These are phyloP conservation scores for Drosophila acutilabella DNA, from an alignment of 2,888 invertebrate genomes.

Conservation along the genomic window DNA sequence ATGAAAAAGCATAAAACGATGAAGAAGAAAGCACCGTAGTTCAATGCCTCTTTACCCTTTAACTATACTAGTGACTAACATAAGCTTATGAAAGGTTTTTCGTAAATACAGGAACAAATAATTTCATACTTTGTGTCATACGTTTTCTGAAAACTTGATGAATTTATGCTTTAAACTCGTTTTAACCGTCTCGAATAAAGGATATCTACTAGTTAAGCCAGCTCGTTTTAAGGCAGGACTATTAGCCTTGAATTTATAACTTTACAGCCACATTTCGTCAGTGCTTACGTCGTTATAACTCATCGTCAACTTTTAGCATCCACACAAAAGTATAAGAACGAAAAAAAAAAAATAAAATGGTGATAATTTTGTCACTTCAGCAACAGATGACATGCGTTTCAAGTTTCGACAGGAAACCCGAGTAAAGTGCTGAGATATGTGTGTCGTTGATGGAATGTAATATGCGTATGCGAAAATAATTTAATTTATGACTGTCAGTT, in stretches of 20 bases:
- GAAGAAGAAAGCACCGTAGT: background rate
- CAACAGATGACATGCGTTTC: constrained; percentile 49
- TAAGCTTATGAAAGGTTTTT: background rate
- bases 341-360: constrained; percentile 39
- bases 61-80: background rate
- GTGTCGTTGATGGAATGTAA: constrained; percentile 13
- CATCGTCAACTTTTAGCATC: constrained; percentile 31
- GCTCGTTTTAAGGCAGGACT: background rate
- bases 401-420: constrained; percentile 27
- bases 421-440: constrained; percentile 15
- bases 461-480: constrained; percentile 38
- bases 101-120: no score
- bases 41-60: constrained; percentile 19
- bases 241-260: constrained; percentile 3
- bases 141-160: no score
- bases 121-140: no score
- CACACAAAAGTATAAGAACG: background rate
- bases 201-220: constrained; percentile 11
- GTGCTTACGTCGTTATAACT: constrained; percentile 11
- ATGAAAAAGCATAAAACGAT: background rate
- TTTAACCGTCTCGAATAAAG: background rate
- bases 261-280: constrained; percentile 17
- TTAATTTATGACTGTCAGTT: constrained; percentile 50
- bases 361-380: constrained; percentile 54
- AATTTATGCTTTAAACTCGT: background rate